phyloP scores from a whole-genome alignment of 2,113 vertebrate species.

The Apodemus speciosus region DNA sequence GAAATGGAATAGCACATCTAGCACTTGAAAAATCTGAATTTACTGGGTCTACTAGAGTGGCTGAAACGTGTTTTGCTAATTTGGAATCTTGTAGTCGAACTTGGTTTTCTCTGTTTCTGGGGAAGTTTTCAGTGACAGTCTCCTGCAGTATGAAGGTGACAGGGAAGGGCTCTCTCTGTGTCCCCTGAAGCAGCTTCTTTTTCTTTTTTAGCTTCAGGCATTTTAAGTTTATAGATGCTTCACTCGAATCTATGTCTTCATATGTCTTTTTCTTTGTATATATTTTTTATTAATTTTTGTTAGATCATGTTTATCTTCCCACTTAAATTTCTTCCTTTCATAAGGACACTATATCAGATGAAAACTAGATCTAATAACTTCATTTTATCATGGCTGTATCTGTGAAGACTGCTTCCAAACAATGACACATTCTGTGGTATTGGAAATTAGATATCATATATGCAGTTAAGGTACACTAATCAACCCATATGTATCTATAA shows the following conservation, averaged over 20 bases:
- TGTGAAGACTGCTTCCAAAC: not conserved
- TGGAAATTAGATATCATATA: not conserved
- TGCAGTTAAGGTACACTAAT: not conserved
- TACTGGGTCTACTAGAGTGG: not conserved
- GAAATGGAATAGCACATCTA: not conserved
- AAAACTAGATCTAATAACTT: not conserved
- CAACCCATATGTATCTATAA: not conserved
- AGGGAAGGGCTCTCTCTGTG: not conserved
- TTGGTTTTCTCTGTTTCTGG: not conserved
- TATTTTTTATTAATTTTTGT: not conserved
- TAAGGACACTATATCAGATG: not conserved
- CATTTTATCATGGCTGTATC: not conserved
- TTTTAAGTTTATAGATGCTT: not conserved
- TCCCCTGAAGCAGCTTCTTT: not conserved
- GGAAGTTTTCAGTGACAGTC: not conserved
- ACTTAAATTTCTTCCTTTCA: not conserved
- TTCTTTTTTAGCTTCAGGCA: not conserved
- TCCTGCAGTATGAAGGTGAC: not conserved
- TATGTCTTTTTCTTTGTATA: not conserved
- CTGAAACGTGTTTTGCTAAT: not conserved
- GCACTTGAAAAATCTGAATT: not conserved
- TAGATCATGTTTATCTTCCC: not conserved
- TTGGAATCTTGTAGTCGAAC: not conserved
- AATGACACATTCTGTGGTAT: not conserved
- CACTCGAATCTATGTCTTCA: not conserved